Conservation (phyloP, 92 coral and sea anemone genomes). For the Palythoa grandis region DNA sequence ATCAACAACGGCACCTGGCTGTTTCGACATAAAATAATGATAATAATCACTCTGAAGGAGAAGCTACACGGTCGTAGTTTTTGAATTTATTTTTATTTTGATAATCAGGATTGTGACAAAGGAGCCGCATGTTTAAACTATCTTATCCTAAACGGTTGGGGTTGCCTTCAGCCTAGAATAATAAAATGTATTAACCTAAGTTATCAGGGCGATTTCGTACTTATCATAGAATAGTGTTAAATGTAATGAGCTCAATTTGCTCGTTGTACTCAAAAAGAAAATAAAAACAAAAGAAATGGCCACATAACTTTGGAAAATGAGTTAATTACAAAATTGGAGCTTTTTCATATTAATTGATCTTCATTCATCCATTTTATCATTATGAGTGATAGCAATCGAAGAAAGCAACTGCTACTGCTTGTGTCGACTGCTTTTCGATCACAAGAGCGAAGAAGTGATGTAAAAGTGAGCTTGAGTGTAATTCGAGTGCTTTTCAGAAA, state of each 20-base stretch:
- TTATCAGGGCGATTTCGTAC: neutral
- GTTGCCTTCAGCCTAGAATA: neutral
- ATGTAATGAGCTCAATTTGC: neutral
- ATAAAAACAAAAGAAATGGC: neutral
- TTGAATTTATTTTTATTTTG: neutral
- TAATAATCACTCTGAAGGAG: neutral
- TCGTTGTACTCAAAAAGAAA: neutral
- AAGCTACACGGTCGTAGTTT: slow-evolving; percentile 4
- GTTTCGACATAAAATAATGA: slow-evolving; percentile 17
- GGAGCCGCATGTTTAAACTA: slow-evolving; percentile 6
- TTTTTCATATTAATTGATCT: neutral
- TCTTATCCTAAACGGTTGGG: neutral
- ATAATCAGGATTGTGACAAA: slow-evolving; percentile 3
- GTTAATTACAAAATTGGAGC: neutral
- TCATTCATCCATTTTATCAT: neutral
- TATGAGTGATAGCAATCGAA: neutral
- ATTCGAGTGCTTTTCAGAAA: slow-evolving; percentile 13
- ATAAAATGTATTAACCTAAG: neutral
- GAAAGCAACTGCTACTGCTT: neutral
- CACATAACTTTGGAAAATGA: neutral
- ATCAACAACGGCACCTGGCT: slow-evolving; percentile 27
- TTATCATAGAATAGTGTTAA: neutral
- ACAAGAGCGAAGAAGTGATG: neutral
- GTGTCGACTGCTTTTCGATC: neutral
- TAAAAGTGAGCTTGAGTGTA: neutral